Conservation (phyloP, 2,888 invertebrate species). For the Thecocarcelia acutangulata region DNA sequence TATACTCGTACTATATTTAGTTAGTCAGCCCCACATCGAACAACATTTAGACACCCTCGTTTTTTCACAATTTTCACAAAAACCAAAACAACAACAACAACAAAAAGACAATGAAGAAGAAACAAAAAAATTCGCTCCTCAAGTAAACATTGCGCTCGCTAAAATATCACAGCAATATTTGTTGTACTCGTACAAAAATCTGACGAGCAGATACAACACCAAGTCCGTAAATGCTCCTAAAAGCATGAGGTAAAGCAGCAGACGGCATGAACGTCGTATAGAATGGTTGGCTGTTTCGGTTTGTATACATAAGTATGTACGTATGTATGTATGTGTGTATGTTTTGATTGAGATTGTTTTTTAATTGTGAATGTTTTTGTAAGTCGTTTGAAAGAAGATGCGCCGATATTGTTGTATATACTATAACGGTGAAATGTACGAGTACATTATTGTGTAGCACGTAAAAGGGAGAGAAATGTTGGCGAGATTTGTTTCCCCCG, state of each 20-base stretch:
- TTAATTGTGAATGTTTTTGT: slow-evolving; percentile 44
- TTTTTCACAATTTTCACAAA: slow-evolving; percentile 38
- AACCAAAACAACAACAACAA: no score
- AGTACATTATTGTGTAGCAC: no score
- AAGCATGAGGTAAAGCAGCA: slow-evolving; percentile 32
- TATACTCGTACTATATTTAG: slow-evolving; percentile 39
- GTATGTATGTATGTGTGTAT: slow-evolving; percentile 27
- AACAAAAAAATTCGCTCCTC: slow-evolving; percentile 32
- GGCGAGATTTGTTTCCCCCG: slow-evolving; percentile 42
- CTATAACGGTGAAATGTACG: no score
- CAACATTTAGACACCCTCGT: slow-evolving; percentile 61
- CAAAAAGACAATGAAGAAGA: not conserved
- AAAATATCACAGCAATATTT: slow-evolving; percentile 56
- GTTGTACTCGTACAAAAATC: no score
- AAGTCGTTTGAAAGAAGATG: slow-evolving; percentile 61
- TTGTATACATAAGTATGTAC: not conserved
- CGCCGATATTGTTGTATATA: slow-evolving; percentile 50
- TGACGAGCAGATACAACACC: slow-evolving; percentile 12
- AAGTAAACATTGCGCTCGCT: slow-evolving; percentile 48
- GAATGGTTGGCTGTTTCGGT: slow-evolving; percentile 9
- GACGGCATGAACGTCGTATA: not conserved
- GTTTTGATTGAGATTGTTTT: slow-evolving; percentile 39
- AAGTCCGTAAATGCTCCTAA: slow-evolving; percentile 43
- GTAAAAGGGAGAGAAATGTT: slow-evolving; percentile 27
- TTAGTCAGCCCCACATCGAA: slow-evolving; percentile 46